Evolutionary conservation across 2,113 vertebrate species (phyloP), one percentile per base, ranked within the genome.

Genomic region (Paraplagusia blochii): DNA sequence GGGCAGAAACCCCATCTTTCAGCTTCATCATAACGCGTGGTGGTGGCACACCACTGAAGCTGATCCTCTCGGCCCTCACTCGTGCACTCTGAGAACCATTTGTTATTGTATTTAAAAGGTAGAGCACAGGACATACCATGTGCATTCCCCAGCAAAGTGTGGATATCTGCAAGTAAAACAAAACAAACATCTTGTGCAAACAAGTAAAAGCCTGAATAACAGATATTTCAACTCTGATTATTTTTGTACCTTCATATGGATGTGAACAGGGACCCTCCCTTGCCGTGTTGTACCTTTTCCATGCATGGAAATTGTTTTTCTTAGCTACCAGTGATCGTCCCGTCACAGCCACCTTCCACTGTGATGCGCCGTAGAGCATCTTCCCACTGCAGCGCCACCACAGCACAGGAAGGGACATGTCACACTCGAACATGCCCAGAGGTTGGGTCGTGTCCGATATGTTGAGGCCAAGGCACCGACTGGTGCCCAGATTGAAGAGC

Each of bases 1-100:
- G 95, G 93, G 69, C 95, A 98, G 83, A 93, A 93, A 2, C 95
- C 96, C 95, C 96, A 98, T 85, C 90, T 92, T 74, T 94, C 89
- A 4, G 93, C 90, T 63, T 85, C 81, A 49, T 97, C 93, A 0
- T 97, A 97, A 56, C 80, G 79, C 60, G 90, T 91, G 15, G 92
- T 93, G 1, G 95, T 96, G 18, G 94, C 90, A 50, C 96, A 98
- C 95, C 95, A 98, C 6, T 80, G 88, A 11, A 85, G 89, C 8
- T 84, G 76, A 60, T 92, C 93, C 53, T 94, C 90, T 8, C 83
- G 92, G n/a, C 92, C 93, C 73, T 95, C 93, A 6, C 83, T 86
- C 1, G 84, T 96, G 61, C 96, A 98, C 59, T 95, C 92, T 4
- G 87, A 88, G 81, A 92, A 92, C 95, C 95, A 98, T 60, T 88